Evolutionary conservation across 2,113 vertebrate species (phyloP).

Genomic region (Eublepharis macularius): DNA sequence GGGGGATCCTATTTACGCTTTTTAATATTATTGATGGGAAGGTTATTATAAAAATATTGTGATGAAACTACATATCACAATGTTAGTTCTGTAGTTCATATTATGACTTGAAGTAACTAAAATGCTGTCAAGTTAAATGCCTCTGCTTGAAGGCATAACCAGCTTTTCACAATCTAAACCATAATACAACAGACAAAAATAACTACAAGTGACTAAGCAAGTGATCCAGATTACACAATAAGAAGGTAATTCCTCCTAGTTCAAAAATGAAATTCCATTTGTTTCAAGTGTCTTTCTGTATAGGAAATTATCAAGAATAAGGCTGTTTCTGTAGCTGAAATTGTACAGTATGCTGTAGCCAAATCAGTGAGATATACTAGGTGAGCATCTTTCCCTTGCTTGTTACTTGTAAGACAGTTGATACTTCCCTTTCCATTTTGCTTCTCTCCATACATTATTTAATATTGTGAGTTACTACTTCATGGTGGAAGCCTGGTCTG

Average conservation of each 20-base stretch:
- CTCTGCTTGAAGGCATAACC: not conserved
- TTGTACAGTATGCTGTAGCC: too few species aligned
- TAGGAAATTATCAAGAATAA: not conserved
- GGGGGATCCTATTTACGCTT: not conserved
- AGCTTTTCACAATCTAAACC: not conserved
- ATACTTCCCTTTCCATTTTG: not conserved
- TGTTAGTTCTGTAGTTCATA: not conserved
- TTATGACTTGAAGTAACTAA: not conserved
- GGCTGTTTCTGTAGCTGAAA: not conserved
- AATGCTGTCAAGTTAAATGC: not conserved
- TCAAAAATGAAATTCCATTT: not conserved
- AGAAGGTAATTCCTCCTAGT: not conserved
- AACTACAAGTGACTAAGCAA: not conserved
- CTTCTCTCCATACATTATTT: not conserved
- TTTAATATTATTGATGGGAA: not conserved
- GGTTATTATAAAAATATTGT: not conserved
- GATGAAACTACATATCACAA: not conserved
- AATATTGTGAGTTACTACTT: not conserved
- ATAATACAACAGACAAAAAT: not conserved
- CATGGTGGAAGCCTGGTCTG: not conserved
- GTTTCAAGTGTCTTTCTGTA: not conserved
- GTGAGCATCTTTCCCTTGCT: not conserved
- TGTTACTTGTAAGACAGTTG: not conserved
- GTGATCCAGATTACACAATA: not conserved
- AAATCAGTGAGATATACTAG: not conserved